phyloP scores from a whole-genome alignment of 2,888 invertebrate genomes.

The Parthenolecanium corni region DNA sequence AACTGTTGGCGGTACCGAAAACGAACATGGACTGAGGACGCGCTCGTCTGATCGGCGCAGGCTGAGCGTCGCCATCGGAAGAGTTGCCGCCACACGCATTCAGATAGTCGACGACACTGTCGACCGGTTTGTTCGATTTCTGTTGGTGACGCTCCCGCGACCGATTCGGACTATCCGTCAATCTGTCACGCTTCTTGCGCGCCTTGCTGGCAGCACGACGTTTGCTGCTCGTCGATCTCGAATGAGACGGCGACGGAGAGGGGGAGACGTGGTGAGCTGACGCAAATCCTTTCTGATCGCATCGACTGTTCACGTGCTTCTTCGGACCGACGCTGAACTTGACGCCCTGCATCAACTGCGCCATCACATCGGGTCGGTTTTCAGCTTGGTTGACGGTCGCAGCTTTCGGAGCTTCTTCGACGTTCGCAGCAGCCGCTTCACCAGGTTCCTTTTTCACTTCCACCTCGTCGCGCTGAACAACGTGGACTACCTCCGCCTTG shows the following conservation, averaged over 20 bases:
- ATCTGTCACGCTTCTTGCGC: conserved; percentile 28
- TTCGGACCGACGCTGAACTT: conserved; percentile 51
- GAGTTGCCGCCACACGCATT: not conserved
- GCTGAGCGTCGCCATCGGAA: conserved; percentile 23
- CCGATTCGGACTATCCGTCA: conserved; percentile 30
- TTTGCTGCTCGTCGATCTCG: conserved; percentile 15
- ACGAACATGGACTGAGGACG: conserved; percentile 33
- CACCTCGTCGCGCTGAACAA: not conserved
- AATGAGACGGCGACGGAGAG: conserved; percentile 10
- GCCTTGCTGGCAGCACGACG: conserved; percentile 25
- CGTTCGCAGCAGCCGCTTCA: not conserved
- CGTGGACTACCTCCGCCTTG: not conserved
- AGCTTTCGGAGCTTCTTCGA: not conserved
- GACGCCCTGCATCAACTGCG: conserved; percentile 56
- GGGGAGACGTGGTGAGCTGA: conserved; percentile 6
- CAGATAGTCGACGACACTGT: not conserved
- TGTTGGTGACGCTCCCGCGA: conserved; percentile 30
- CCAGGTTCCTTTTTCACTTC: not conserved
- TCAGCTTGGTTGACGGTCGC: not conserved
- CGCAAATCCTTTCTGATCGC: not conserved
- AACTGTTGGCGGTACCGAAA: conserved; percentile 40
- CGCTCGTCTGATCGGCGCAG: conserved; percentile 31
- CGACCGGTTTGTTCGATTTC: conserved; percentile 29
- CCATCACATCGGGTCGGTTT: conserved; percentile 59
- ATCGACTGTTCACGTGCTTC: conserved; percentile 28